Base-by-base conservation (phyloP, 1,140 invertebrate species). In the Drosophila seguyi region DNA sequence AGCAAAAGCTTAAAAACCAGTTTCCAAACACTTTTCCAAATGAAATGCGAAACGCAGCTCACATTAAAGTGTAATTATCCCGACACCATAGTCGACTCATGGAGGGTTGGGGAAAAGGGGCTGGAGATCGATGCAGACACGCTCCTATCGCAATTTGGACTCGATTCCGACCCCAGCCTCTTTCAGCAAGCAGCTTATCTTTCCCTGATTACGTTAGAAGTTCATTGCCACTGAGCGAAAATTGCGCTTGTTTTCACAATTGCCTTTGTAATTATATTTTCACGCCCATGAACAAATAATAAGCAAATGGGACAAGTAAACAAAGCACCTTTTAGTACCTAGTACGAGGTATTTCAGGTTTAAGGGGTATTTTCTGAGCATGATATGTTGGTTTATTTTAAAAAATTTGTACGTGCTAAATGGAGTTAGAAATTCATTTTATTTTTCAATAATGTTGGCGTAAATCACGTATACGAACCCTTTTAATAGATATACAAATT, bases 201-300 rank as follows among this genome's bases (percentile, higher is more conserved):
- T 72, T 27, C 14, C 14, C 13, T 13, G 29, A 39, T 58, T 41
- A 22, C 48, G 20, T 59, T 72, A 29, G 52, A 72, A 50, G 68
- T 72, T 72, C 68, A 72, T 72, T 72, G 68, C 66, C 67, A 72
- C 44, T 72, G 38, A 14, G 66, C 34, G n/a, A 55, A 47, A 47
- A 52, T 22, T 38, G 36, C 41, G 36, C 38, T 38, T 67, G 39
- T 42, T 74, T 67, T 67, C 25, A 48, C 57, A 80, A 71, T 60
- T 69, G 52, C 39, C 60, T 18, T 71, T 42, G n/a, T 36, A 56
- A 76, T 81, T 81, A 67, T 48, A 42, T 72, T 81, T 79, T 81
- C 62, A 76, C 74, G 63, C 74, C 73, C 34, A 22, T 58, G 44
- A 50, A 29, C 66, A 71, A 72, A 72, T 58, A 72, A 39, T 50